Base-by-base conservation (phyloP, 1,140 invertebrate genomes). In the Conus ventricosus region DNA sequence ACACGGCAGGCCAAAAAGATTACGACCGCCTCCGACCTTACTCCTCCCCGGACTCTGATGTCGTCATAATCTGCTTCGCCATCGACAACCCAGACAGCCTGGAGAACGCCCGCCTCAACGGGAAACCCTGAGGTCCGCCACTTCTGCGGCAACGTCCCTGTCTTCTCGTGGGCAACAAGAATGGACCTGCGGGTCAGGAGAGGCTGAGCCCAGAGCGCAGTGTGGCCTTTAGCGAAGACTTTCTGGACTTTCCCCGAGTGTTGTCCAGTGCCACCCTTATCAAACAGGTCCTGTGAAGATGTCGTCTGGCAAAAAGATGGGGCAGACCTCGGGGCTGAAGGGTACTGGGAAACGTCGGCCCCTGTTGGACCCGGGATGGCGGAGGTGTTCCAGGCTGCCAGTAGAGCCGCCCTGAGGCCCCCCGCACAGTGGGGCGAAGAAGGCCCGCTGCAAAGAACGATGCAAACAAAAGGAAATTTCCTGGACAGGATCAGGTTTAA, bases 21-120 rank as follows among this genome's bases (percentile, higher is more conserved):
- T 99, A 99, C 94, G 96, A 96, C 95, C 96, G 99, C 95, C 96
- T 99, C 90, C 96, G 99, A 94, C 99, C 99, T 53, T 95, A 99
- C 87, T 99, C 98, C 95, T 99, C 99, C 96, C 98, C 98, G 91
- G 99, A 99, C 84, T 99, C 98, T 86, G 98, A 99, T 87, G 90
- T 94, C 17, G 89, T 92, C 84, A 88, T 93, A 57, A 90, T 93
- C 88, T 92, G 91, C 85, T 93, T 93, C 88, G 91, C 93, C n/a
- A 85, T 93, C n/a, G 92, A 92, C 89, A 90, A 87, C 87, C 91
- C 91, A 5, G 91, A 98, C 25, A 98, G 98, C 90, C 99, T 99
- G 95, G 98, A 99, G 95, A 99, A 99, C 95, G 98, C 99, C 85
- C 96, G 98, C 92, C 98, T 98, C 89, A 99, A 99, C 96, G 93